These are phyloP conservation scores for Coelogynopora nodosa DNA, from an alignment of 2,888 invertebrate species.

Conservation along the genomic window DNA sequence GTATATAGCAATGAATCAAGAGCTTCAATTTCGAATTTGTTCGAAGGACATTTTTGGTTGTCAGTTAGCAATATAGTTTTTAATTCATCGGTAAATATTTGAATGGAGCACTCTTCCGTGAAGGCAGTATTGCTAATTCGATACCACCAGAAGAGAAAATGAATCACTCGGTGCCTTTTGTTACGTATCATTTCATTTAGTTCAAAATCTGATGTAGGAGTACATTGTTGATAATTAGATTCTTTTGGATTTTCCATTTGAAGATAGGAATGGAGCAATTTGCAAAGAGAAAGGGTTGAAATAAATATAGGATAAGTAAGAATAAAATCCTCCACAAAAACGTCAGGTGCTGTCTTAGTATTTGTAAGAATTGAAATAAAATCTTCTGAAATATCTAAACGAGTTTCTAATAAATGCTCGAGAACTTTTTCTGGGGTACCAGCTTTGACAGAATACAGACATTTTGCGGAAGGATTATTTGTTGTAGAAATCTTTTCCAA, in stretches of 20 bases:
- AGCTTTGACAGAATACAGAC: conserved; percentile 77
- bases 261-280: conserved; percentile 73
- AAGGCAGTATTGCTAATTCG: conserved; percentile 72
- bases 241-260: conserved; percentile 45
- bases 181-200: conserved; percentile 5
- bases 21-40: conserved; percentile 35
- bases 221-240: not conserved
- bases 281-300: conserved; percentile 72
- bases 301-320: conserved; percentile 78
- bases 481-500: conserved; percentile 66
- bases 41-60: not conserved
- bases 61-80: not conserved
- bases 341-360: conserved; percentile 64
- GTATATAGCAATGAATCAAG: not conserved
- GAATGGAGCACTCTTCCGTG: conserved; percentile 71
- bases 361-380: conserved; percentile 57
- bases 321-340: conserved; percentile 77
- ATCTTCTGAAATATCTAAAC: conserved; percentile 67
- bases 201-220: conserved; percentile 32
- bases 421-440: conserved; percentile 80
- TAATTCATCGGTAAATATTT: conserved; percentile 70
- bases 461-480: conserved; percentile 20
- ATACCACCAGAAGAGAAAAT: conserved; percentile 75
- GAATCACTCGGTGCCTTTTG: conserved; percentile 73
- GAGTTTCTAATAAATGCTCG: conserved; percentile 77